A percentile compares a stretch with the other conserved stretches of the same genome.
Conservation (phyloP, 2,113 vertebrate genomes). For the Elaphurus davidianus region DNA sequence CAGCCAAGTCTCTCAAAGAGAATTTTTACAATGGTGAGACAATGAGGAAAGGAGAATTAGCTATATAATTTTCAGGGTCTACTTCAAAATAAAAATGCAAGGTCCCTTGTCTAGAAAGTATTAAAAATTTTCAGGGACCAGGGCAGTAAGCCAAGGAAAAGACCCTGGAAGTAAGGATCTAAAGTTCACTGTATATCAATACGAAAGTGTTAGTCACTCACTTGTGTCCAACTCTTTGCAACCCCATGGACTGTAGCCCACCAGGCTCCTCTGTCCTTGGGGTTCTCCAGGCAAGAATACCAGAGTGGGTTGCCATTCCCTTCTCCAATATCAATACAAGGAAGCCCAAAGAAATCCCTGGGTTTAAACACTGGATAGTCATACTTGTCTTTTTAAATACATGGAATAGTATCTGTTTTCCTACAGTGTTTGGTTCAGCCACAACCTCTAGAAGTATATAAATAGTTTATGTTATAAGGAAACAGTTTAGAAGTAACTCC, state of each 20-base stretch:
- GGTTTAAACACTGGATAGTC: neutral
- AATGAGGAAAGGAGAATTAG: neutral
- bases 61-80: neutral
- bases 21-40: neutral
- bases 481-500: conserved; percentile 12
- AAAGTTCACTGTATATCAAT: neutral
- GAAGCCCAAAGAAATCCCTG: neutral
- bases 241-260: neutral
- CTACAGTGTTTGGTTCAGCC: neutral
- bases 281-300: neutral
- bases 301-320: neutral
- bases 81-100: neutral
- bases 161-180: neutral
- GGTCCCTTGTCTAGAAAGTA: neutral
- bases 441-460: neutral
- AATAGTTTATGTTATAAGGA: neutral
- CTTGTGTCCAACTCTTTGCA: neutral
- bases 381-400: neutral
- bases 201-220: neutral
- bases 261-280: neutral
- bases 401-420: neutral
- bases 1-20: neutral
- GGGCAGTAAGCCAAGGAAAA: neutral
- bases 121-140: neutral
- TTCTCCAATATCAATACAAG: neutral